A percentile compares a stretch with the other conserved stretches of the same genome.
phyloP scores from a whole-genome alignment of 64 coral and sea anemone species.

The Dendrophyllia cribrosa region DNA sequence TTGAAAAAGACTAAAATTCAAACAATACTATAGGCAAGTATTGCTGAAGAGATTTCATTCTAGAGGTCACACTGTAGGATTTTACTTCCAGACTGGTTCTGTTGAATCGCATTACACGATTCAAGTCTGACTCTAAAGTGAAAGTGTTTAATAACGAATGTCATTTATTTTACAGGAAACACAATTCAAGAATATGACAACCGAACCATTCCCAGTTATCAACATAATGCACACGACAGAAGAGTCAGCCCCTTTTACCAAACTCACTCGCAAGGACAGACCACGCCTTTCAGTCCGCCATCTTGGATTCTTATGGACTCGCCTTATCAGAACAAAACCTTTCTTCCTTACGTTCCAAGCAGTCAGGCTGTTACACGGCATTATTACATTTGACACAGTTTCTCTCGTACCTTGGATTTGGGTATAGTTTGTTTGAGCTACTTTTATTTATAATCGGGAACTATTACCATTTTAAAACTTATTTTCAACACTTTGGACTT shows the following conservation, averaged over 20 bases:
- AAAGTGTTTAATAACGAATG: too few relatives aligned
- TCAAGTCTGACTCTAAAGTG: too few relatives aligned
- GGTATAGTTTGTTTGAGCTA: too few relatives aligned
- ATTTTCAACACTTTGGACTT: too few relatives aligned
- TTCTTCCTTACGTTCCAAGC: neutral
- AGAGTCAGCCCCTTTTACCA: neutral
- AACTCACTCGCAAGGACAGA: neutral
- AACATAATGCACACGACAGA: neutral
- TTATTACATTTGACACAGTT: slow-evolving; percentile 1
- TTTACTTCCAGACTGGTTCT: too few relatives aligned
- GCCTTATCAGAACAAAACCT: neutral
- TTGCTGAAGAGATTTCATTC: too few relatives aligned
- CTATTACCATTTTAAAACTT: too few relatives aligned
- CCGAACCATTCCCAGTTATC: neutral
- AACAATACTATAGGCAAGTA: too few relatives aligned
- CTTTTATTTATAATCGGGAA: too few relatives aligned
- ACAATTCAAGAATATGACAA: neutral
- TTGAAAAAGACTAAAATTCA: too few relatives aligned
- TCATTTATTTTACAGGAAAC: neutral
- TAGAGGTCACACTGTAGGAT: too few relatives aligned
- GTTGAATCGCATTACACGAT: too few relatives aligned
- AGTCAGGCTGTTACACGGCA: neutral
- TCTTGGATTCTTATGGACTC: slow-evolving; percentile 6
- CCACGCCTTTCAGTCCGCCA: slow-evolving; percentile 4
- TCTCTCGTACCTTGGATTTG: neutral